Base-by-base conservation (phyloP, 2,113 vertebrate species). In the Syngnathoides biaculeatus region DNA sequence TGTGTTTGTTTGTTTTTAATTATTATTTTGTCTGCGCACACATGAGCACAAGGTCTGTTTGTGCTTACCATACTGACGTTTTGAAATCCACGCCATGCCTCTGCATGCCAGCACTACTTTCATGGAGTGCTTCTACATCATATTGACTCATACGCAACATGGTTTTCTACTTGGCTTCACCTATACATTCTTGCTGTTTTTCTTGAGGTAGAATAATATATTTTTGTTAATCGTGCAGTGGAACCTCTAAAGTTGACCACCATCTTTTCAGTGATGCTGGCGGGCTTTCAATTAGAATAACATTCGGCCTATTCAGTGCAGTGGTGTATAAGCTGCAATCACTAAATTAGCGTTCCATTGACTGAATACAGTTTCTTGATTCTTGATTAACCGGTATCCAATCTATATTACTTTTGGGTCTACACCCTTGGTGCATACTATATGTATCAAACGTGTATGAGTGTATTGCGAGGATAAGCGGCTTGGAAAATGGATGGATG, bases 91-190 rank as follows among this genome's bases (percentile, higher is more conserved):
- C 72, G 64, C 65, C 79, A 69, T 77, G 65, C 43, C 40, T 68
- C 67, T 75, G 82, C 79, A 83, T 71, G 81, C 58, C 60, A 38
- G 55, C 73, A 69, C 81, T 64, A 59, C 81, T 78, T 84, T 79
- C 53, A 77, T 66, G 70, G 42, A 74, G 69, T 38, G 42, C 74
- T 76, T 81, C 72, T 68, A 67, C 64, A 22, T 20, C 35, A n/a
- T 66, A 59, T 69, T 58, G 55, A 69, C 73, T 74, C 64, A 27
- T 71, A 63, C 60, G 11, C 19, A 64, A 39, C 59, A 43, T 55
- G 63, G 15, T 69, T 74, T 68, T 73, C 30, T 68, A 26, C 68
- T 20, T 77, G 71, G 62, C 61, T 59, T 78, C 74, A 57, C 74
- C 59, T 60, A 24, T 65, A 58, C 24, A 67, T 50, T 63, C 27